Evolutionary conservation across 2,113 vertebrate genomes (phyloP), one percentile per base, ranked within the genome.

Genomic region (Corythornis madagascariensis): DNA sequence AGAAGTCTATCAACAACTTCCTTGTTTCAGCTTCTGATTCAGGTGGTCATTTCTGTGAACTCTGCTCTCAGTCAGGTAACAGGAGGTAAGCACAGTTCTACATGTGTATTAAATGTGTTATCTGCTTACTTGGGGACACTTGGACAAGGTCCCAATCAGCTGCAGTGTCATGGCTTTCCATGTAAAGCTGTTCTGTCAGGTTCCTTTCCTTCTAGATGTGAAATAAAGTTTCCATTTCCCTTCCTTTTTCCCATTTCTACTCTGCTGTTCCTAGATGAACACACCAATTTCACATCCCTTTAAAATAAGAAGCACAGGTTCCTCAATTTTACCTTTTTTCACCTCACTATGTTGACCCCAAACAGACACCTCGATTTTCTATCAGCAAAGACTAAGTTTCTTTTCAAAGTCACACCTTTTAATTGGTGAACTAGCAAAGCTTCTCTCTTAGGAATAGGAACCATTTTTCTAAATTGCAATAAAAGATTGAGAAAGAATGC

Each of bases 161-260:
- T 42, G 38, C 18, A 61, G 16, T 29, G 42, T 7, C 20, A 14
- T 38, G 38, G 38, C 38, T 38, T 38, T 38, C 38, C 43, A 33
- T 1, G 16, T 0, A 40, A 20, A 52, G 56, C 82, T 5, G 2
- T 1, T 72, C 71, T 57, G 35, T 12, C 1, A 4, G n/a, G 26
- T 55, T 82, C 18, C 61, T 33, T 50, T 89, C 69, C 57, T 71
- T 88, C 52, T 61, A 76, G 25, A 56, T 35, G 10, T 40, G 31
- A 85, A 76, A 21, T 6, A 59, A 0, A 14, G 26, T 47, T 91
- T 70, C 56, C 31, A 47, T 43, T 66, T 70, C 28, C 52, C 47
- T 77, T 63, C 33, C 14, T 60, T 69, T 43, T 45, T 57, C n/a
- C 35, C 33, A 38, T 12, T 69, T 76, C 75, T 80, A 15, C 56